Base-by-base conservation (phyloP, 2,797 vertebrate species). In the Gymnocypris eckloni region DNA sequence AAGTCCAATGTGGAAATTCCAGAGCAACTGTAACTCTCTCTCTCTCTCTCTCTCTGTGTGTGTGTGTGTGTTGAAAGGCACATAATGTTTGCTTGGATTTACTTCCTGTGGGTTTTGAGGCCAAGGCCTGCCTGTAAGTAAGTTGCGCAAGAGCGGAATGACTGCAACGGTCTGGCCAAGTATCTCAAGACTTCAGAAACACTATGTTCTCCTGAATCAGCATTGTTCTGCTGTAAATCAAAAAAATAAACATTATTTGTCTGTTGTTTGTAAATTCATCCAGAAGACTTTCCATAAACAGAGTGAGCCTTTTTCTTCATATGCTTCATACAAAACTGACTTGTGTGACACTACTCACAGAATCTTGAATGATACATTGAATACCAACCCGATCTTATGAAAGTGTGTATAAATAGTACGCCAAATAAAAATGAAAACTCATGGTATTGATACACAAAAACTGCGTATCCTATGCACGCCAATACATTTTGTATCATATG, bases 91-190 rank as follows among this genome's bases (percentile, higher is more conserved):
- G 48, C n/a, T 86, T 83, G 59, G 73, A 79, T 48, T 85, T 83
- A 16, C 72, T 25, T 86, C 66, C 8, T 78, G 37, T 80, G 67
- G 61, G 86, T 13, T 76, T 82, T 76, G 15, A 66, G 52, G 78
- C 45, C 43, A 85, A 81, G 54, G 4, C 28, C 28, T 37, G 85
- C 39, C 77, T 79, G 86, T 69, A 86, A 88, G 43, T 75, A 13
- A 64, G 66, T 88, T 90, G 52, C 1, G 69, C 75, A 90, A 90
- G n/a, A 86, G 6, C n/a, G 82, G 84, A 88, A 86, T 84, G 33
- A 75, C 67, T 7, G 61, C 6, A 6, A 25, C 54, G 0, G 2
- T 20, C 48, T 86, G 79, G 28, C 77, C 72, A 90, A 83, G 25
- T 81, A 33, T 79, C 22, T 79, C 54, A 81, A 59, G 3, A 8